Base-by-base conservation (phyloP, 2,888 invertebrate genomes). In the Notodonta ziczac region DNA sequence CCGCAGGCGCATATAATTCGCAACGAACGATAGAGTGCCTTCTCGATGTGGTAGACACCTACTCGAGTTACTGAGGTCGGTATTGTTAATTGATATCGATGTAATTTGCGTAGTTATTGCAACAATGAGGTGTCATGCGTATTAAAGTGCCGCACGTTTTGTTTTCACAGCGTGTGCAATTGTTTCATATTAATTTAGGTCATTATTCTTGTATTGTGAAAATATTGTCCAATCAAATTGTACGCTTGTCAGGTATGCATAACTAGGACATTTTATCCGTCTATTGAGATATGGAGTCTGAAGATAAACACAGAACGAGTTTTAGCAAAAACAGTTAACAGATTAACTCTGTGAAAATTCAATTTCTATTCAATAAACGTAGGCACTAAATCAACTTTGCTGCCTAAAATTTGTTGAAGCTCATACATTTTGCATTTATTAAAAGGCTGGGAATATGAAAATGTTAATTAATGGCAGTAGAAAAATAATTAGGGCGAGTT, bases 61-160 rank as follows among this genome's bases (percentile, higher is more conserved):
- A 10, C 57, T 67, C 64, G 50, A 53, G 64, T 70, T 67, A 67
- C 67, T 58, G 73, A 61, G 75, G 76, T 72, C 65, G 66, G 68
- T 57, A 24, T 24, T 24, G 65, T 69, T 68, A 63, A 69, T 67
- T 65, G 68, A 70, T 69, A 72, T 48, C 59, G 50, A 59, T 53
- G 65, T 59, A 59, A 60, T 67, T 60, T 51, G 56, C 61, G 61
- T 59, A 57, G 57, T 60, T 63, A 16, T 60, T 60, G 8, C 54
- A 48, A 56, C 57, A 62, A 58, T 57, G 61, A 55, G 50, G 56
- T 50, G 40, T 51, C 39, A 51, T 44, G n/a, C 46, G 52, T 52
- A 12, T 32, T 52, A 32, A 52, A 52, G 14, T 55, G 40, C n/a
- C 39, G 55, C 55, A 52, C 55, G 55, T 55, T 40, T 40, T 55